These are phyloP conservation scores for Alentia gelatinosa DNA, from an alignment of 2,888 invertebrate genomes.

Conservation along the genomic window DNA sequence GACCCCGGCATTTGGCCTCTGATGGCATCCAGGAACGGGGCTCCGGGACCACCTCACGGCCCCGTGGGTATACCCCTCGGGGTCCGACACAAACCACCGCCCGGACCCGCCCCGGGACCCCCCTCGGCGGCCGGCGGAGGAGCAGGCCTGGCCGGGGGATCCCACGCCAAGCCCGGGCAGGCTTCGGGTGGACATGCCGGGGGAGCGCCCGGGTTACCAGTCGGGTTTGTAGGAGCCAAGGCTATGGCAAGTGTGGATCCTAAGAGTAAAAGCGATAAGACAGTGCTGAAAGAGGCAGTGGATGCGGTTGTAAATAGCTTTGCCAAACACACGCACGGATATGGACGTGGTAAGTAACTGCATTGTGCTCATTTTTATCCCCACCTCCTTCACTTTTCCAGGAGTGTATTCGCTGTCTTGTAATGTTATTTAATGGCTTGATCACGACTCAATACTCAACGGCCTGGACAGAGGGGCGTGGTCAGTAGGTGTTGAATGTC, in stretches of 20 bases:
- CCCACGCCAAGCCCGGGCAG: conserved; percentile 50
- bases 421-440: no score
- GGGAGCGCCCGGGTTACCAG: neutral
- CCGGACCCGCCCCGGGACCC: neutral
- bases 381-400: neutral
- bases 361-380: neutral
- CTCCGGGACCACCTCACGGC: neutral
- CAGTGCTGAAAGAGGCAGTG: conserved; percentile 86
- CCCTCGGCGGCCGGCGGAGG: neutral
- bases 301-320: conserved; percentile 88
- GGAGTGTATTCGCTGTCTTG: no score
- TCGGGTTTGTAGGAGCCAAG: neutral
- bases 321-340: conserved; percentile 87
- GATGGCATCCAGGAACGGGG: conserved; percentile 52
- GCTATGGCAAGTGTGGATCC: conserved; percentile 35
- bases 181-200: neutral
- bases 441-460: no score
- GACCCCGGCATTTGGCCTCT: neutral
- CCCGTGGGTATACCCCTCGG: conserved; percentile 1
- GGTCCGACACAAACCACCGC: conserved; percentile 40
- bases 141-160: neutral
- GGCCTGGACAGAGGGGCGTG: neutral
- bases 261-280: conserved; percentile 62
- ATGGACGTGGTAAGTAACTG: conserved; percentile 84
- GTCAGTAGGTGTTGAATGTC: no score